These are phyloP conservation scores for Promerops cafer DNA, from an alignment of 2,113 vertebrate genomes.

Conservation along the genomic window DNA sequence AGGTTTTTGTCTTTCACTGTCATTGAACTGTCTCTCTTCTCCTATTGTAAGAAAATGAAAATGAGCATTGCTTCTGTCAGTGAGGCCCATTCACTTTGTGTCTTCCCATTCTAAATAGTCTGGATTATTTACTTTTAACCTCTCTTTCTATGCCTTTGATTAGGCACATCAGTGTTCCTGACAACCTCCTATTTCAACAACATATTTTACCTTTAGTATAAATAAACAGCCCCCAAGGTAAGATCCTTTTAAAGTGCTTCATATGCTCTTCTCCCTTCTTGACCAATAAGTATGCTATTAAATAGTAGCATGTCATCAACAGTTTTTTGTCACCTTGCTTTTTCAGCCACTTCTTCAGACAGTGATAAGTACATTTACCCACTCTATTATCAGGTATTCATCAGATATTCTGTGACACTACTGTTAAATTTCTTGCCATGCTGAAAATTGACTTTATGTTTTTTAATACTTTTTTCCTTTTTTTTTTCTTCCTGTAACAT, in stretches of 20 bases:
- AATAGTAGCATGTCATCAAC: neutral
- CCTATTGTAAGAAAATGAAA: neutral
- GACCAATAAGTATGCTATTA: neutral
- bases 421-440: neutral
- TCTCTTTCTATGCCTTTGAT: neutral
- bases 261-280: neutral
- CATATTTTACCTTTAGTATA: neutral
- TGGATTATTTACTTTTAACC: neutral
- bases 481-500: neutral
- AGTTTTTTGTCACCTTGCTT: conserved; percentile 7
- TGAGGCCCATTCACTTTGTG: neutral
- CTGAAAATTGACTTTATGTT: neutral
- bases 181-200: neutral
- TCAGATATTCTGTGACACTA: neutral
- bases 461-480: neutral
- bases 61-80: neutral
- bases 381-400: neutral
- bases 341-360: conserved; percentile 11
- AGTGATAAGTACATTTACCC: neutral
- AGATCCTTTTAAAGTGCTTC: neutral
- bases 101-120: neutral
- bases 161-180: neutral
- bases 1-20: neutral
- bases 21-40: neutral
- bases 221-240: neutral